Percentiles rank a stretch among this genome's conserved stretches.
These are phyloP conservation scores for Sturmia bella DNA, from an alignment of 2,888 invertebrate genomes.

Conservation along the genomic window DNA sequence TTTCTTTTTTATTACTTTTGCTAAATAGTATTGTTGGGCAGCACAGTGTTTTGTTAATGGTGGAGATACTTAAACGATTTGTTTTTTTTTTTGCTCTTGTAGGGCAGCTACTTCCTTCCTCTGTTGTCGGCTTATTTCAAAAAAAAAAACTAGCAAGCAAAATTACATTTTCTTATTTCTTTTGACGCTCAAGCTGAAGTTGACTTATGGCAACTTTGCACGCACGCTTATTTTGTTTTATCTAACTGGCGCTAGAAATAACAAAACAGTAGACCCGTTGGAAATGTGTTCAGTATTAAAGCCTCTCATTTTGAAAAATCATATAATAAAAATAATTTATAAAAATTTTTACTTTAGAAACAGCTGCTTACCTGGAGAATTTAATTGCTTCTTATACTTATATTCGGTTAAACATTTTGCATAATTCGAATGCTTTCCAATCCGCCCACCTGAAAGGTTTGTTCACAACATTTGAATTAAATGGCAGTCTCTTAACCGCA, in stretches of 20 bases:
- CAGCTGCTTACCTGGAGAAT: no score
- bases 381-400: neutral
- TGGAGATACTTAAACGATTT: slow-evolving; percentile 18
- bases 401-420: no score
- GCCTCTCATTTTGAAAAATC: no score
- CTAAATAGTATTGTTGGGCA: neutral
- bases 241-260: no score
- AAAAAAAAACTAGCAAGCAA: neutral
- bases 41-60: slow-evolving; percentile 25
- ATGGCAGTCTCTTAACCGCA: slow-evolving; percentile 49
- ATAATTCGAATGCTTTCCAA: neutral
- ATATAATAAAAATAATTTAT: no score
- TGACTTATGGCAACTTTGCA: slow-evolving; percentile 63
- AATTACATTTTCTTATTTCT: no score
- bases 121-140: slow-evolving; percentile 6
- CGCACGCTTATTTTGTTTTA: slow-evolving; percentile 18
- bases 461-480: neutral
- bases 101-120: slow-evolving; percentile 49
- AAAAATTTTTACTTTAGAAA: no score
- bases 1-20: neutral
- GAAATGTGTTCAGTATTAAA: no score
- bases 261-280: no score
- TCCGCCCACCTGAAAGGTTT: neutral
- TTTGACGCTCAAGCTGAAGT: slow-evolving; percentile 57
- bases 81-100: slow-evolving; percentile 33